These are phyloP conservation scores for Silurus asotus DNA, from an alignment of 2,113 vertebrate genomes.

Conservation along the genomic window DNA sequence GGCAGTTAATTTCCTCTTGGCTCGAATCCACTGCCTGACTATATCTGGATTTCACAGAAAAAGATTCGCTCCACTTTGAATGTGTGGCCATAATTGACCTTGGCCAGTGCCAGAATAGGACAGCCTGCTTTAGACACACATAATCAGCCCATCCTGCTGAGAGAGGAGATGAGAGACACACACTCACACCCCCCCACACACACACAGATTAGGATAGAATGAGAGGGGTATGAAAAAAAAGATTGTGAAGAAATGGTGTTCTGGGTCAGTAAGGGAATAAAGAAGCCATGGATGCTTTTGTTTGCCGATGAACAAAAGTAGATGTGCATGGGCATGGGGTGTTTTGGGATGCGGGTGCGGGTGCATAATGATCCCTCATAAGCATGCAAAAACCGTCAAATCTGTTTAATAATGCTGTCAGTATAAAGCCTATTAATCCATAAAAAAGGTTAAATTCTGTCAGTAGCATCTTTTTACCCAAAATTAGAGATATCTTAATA, in stretches of 20 bases:
- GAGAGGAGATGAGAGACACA: conserved; percentile 39
- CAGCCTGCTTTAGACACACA: conserved; percentile 63
- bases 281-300: background rate
- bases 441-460: conserved; percentile 65
- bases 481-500: conserved; percentile 47
- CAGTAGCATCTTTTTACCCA: conserved; percentile 52
- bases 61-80: conserved; percentile 64
- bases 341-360: too few species aligned
- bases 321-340: conserved; percentile 38
- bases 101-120: conserved; percentile 65
- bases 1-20: conserved; percentile 64
- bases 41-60: conserved; percentile 58
- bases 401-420: conserved; percentile 72
- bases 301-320: conserved; percentile 46
- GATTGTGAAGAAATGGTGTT: conserved; percentile 36
- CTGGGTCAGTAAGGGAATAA: conserved; percentile 38
- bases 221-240: conserved; percentile 15
- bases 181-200: background rate
- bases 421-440: conserved; percentile 72
- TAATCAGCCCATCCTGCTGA: conserved; percentile 63
- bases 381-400: conserved; percentile 61
- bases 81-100: conserved; percentile 72
- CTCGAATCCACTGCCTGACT: conserved; percentile 42
- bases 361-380: conserved; percentile 55
- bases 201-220: conserved; percentile 11